These are phyloP conservation scores for Corythaeola cristata DNA, from an alignment of 2,113 vertebrate genomes.

Conservation along the genomic window DNA sequence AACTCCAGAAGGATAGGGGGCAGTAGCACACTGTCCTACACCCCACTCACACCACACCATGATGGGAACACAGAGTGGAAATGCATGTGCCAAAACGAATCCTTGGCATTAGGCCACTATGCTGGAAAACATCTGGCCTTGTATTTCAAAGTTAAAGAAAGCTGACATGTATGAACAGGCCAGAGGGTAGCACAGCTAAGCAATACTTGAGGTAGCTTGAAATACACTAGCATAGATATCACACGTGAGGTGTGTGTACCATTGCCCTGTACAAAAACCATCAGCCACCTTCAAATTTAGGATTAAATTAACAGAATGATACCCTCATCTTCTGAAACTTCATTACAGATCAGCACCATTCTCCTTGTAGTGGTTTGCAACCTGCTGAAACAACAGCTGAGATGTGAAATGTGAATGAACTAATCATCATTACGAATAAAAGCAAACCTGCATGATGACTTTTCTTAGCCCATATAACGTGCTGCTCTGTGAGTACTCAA, in stretches of 20 bases:
- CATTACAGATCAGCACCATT: background rate
- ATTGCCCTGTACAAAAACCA: background rate
- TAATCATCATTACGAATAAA: background rate
- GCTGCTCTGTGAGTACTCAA: background rate
- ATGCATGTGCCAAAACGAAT: background rate
- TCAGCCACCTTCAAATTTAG: background rate
- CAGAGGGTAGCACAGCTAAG: background rate
- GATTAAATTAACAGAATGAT: background rate
- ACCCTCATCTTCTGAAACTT: background rate
- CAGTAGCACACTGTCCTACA: background rate
- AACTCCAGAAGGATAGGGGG: background rate
- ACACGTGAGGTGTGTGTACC: fast-evolving
- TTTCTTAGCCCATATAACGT: background rate
- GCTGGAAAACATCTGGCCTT: background rate
- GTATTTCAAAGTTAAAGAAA: background rate
- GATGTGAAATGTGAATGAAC: background rate
- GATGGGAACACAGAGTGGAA: background rate
- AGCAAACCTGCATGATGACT: background rate
- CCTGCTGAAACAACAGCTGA: background rate
- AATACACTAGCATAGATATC: background rate
- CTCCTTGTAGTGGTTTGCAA: background rate
- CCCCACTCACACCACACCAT: background rate
- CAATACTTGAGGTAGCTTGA: background rate
- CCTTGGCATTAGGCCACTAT: background rate
- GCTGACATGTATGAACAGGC: background rate